These are phyloP conservation scores for Nymphalis polychloros DNA, from an alignment of 2,888 invertebrate species.

Conservation along the genomic window DNA sequence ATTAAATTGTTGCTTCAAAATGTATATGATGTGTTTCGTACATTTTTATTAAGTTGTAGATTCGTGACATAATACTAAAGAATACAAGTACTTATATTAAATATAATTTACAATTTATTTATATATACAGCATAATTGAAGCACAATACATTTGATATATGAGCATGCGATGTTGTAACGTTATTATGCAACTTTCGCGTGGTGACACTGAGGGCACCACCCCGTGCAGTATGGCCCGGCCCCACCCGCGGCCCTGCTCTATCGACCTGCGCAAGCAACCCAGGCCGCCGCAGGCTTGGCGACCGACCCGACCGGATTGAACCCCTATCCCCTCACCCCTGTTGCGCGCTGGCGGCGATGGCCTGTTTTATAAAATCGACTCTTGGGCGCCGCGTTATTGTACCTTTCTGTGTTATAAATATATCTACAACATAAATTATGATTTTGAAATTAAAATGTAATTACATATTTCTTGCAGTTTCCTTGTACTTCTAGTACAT, in stretches of 20 bases:
- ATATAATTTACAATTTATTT: not conserved
- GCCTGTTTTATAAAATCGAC: slow-evolving; percentile 51
- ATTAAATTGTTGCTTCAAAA: not conserved
- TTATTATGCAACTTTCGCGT: slow-evolving; percentile 57
- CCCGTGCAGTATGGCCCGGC: slow-evolving; percentile 64
- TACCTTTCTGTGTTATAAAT: slow-evolving; percentile 43
- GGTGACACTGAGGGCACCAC: slow-evolving; percentile 78
- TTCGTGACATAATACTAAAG: not conserved
- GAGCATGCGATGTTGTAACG: slow-evolving; percentile 43
- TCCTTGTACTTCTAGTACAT: too few species aligned
- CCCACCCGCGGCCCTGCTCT: slow-evolving; percentile 73
- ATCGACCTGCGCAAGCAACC: slow-evolving; percentile 78
- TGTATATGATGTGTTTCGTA: not conserved
- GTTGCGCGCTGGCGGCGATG: slow-evolving; percentile 29
- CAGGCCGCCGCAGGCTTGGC: slow-evolving; percentile 58
- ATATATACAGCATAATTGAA: not conserved
- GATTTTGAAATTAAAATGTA: not conserved
- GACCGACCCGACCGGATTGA: slow-evolving; percentile 58
- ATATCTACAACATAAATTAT: not conserved
- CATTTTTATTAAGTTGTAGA: not conserved
- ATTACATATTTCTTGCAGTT: too few species aligned
- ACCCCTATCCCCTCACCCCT: slow-evolving; percentile 51
- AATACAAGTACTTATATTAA: too few species aligned
- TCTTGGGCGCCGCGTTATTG: slow-evolving; percentile 46
- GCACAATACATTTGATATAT: slow-evolving; percentile 7